These are phyloP conservation scores for Pipa parva DNA, from an alignment of 2,113 vertebrate genomes.

Conservation along the genomic window DNA sequence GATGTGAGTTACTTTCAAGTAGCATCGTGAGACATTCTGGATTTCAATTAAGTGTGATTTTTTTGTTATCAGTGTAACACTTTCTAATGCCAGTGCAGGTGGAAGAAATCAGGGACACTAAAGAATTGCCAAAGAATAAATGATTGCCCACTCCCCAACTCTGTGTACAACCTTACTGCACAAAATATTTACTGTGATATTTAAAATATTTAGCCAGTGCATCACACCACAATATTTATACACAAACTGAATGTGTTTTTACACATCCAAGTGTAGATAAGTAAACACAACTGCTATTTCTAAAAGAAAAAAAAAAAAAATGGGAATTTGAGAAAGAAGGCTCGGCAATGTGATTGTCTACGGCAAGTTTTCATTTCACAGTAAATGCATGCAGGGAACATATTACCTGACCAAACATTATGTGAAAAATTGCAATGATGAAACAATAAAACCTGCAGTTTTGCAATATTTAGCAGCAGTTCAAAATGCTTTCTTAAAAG, in stretches of 20 bases:
- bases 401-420: too few relatives aligned
- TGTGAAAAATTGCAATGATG: too few relatives aligned
- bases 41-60: conserved; percentile 36
- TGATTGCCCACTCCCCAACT: not conserved
- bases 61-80: conserved; percentile 29
- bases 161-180: not conserved
- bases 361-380: too few relatives aligned
- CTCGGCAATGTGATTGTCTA: too few relatives aligned
- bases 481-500: too few relatives aligned
- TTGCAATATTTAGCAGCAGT: too few relatives aligned
- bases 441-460: too few relatives aligned
- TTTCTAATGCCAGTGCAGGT: conserved; percentile 9
- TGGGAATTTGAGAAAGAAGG: too few relatives aligned
- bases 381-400: too few relatives aligned
- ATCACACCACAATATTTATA: not conserved
- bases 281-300: not conserved
- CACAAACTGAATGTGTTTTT: not conserved
- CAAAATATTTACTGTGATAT: not conserved
- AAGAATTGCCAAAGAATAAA: not conserved
- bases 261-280: not conserved
- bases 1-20: conserved; percentile 40
- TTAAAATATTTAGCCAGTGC: not conserved
- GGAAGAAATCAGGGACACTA: conserved; percentile 5
- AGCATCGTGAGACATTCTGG: conserved; percentile 39
- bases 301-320: not conserved